These are phyloP conservation scores for Heliconius hermathena DNA, from an alignment of 1,140 invertebrate species.

Conservation along the genomic window DNA sequence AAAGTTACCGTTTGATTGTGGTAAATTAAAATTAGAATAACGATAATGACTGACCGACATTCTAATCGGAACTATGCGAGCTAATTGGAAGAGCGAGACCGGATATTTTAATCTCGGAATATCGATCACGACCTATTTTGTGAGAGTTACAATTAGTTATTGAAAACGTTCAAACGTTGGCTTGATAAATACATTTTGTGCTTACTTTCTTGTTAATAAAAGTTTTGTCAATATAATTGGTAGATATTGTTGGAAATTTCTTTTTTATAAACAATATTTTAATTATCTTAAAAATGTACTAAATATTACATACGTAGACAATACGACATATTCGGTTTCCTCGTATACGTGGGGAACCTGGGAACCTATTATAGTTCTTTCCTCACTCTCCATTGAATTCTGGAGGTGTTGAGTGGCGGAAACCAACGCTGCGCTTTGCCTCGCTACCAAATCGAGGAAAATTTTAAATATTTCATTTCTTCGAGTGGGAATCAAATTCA, in stretches of 20 bases:
- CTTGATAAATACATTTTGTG: background rate
- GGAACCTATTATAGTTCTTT: too few species aligned
- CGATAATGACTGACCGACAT: conserved; percentile 12
- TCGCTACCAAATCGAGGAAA: too few species aligned
- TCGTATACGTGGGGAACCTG: too few species aligned
- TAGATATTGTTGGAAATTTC: background rate
- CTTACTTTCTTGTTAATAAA: background rate
- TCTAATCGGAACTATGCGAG: conserved; percentile 3
- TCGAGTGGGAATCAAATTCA: too few species aligned
- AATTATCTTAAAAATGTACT: background rate
- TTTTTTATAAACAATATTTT: background rate
- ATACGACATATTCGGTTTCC: too few species aligned
- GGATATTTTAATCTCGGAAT: conserved; percentile 11
- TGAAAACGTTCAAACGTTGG: conserved; percentile 3
- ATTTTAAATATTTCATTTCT: too few species aligned
- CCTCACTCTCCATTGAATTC: too few species aligned
- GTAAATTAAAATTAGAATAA: conserved; percentile 10
- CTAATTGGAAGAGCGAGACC: conserved; percentile 13
- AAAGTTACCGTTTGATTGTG: background rate
- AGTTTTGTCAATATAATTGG: background rate
- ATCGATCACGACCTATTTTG: conserved; percentile 14
- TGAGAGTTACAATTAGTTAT: conserved; percentile 11
- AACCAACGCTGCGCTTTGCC: too few species aligned
- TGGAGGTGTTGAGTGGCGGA: too few species aligned
- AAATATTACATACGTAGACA: too few species aligned